Evolutionary conservation across 2,888 invertebrate species (phyloP).

Genomic region (Hypsopygia costalis): DNA sequence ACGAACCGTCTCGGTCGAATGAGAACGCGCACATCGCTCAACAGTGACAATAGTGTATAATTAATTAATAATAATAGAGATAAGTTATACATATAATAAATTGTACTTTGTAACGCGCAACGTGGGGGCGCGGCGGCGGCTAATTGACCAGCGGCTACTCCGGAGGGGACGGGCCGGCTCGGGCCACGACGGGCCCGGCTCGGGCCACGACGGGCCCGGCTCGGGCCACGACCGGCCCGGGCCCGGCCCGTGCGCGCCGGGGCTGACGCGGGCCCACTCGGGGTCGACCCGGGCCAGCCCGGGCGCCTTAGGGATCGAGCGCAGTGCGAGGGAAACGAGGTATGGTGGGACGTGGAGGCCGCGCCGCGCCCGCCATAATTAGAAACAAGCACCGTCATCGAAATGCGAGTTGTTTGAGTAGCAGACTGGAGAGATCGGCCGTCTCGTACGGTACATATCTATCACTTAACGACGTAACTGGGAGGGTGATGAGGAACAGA

Average conservation of each 20-base stretch:
- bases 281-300: too few relatives aligned
- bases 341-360: too few relatives aligned
- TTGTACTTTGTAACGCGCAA: constrained; percentile 58
- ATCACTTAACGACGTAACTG: too few relatives aligned
- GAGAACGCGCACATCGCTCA: constrained; percentile 46
- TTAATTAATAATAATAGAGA: constrained; percentile 41
- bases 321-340: too few relatives aligned
- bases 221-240: constrained; percentile 13
- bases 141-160: constrained; percentile 1
- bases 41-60: constrained; percentile 40
- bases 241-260: too few relatives aligned
- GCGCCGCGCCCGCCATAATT: constrained; percentile 21
- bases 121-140: constrained; percentile 29
- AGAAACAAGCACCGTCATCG: constrained; percentile 56
- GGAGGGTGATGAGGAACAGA: constrained; percentile 20
- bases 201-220: constrained; percentile 14
- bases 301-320: too few relatives aligned
- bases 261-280: too few relatives aligned
- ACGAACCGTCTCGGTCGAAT: constrained; percentile 33
- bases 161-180: constrained; percentile 14
- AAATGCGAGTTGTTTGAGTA: constrained; percentile 62
- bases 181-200: constrained; percentile 13
- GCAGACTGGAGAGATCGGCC: constrained; percentile 19
- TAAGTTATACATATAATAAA: constrained; percentile 39
- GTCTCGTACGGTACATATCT: too few relatives aligned